Conservation (phyloP, 2,113 vertebrate species). For the Seriola quinqueradiata region DNA sequence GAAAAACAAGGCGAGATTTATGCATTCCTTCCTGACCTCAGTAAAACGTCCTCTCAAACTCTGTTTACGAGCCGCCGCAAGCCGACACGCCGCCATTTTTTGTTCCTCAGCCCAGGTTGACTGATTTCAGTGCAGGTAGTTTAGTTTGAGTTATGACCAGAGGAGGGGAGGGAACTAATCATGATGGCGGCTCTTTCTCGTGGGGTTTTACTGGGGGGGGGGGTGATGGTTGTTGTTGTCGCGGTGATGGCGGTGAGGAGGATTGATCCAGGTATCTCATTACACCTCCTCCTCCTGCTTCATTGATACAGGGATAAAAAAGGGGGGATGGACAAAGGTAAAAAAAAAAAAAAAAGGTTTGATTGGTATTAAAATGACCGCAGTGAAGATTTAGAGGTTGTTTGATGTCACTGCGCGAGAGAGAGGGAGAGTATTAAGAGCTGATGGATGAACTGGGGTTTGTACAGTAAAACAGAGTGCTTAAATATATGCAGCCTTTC, state of each 20-base stretch:
- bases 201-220: constrained; percentile 14
- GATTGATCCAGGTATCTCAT: constrained; percentile 34
- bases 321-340: not conserved
- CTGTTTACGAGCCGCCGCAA: not conserved
- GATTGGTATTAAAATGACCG: constrained; percentile 15
- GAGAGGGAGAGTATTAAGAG: not conserved
- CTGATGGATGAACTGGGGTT: constrained; percentile 10
- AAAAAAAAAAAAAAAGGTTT: not conserved
- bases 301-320: constrained; percentile 21
- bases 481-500: not conserved
- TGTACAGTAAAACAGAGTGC: constrained; percentile 6
- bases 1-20: constrained; percentile 48
- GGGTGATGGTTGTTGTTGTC: not conserved
- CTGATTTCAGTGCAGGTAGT: constrained; percentile 30
- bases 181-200: constrained; percentile 17
- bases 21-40: constrained; percentile 16
- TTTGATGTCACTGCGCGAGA: not conserved
- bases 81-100: not conserved
- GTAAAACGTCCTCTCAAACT: constrained; percentile 20
- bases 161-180: constrained; percentile 10
- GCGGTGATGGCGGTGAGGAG: constrained; percentile 11
- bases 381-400: constrained; percentile 15
- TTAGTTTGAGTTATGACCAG: constrained; percentile 46
- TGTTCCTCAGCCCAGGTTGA: not conserved
- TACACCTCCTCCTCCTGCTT: constrained; percentile 25